Conservation (phyloP, 2,888 invertebrate species). For the Aplocera efformata region DNA sequence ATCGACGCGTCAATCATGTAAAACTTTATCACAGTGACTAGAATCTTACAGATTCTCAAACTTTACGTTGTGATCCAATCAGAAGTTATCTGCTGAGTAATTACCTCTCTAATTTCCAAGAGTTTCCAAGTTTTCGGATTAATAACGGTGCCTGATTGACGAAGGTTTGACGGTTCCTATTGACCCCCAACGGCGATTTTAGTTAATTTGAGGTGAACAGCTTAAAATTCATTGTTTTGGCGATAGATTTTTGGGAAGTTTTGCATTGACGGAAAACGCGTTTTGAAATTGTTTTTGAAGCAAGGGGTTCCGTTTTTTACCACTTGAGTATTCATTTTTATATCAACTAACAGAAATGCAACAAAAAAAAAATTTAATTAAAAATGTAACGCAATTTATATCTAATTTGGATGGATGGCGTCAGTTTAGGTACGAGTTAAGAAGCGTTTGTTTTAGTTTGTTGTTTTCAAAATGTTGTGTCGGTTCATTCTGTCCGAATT, state of each 20-base stretch:
- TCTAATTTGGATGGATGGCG: too few relatives aligned
- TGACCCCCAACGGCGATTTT: constrained; percentile 4
- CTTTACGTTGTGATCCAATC: constrained; percentile 10
- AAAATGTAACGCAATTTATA: too few relatives aligned
- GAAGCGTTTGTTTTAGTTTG: too few relatives aligned
- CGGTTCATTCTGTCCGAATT: too few relatives aligned
- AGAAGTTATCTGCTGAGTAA: constrained; percentile 14
- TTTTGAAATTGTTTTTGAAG: constrained; percentile 4
- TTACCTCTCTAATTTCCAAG: constrained; percentile 1
- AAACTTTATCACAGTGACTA: constrained; percentile 4
- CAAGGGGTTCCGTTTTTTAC: too few relatives aligned
- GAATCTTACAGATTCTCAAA: constrained; percentile 5
- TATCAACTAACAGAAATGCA: too few relatives aligned
- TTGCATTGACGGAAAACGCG: too few relatives aligned
- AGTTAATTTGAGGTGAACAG: constrained; percentile 9
- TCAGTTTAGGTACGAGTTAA: too few relatives aligned
- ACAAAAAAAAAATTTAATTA: too few relatives aligned
- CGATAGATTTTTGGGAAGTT: constrained; percentile 1
- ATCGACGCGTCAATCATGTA: not conserved
- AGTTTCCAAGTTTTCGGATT: constrained; percentile 5
- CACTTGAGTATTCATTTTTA: too few relatives aligned
- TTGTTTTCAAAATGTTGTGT: too few relatives aligned
- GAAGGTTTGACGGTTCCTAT: constrained; percentile 10
- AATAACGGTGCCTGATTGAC: constrained; percentile 8
- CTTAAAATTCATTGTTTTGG: constrained; percentile 7